Conservation (phyloP, 2,797 vertebrate species). For the Champsocephalus esox region DNA sequence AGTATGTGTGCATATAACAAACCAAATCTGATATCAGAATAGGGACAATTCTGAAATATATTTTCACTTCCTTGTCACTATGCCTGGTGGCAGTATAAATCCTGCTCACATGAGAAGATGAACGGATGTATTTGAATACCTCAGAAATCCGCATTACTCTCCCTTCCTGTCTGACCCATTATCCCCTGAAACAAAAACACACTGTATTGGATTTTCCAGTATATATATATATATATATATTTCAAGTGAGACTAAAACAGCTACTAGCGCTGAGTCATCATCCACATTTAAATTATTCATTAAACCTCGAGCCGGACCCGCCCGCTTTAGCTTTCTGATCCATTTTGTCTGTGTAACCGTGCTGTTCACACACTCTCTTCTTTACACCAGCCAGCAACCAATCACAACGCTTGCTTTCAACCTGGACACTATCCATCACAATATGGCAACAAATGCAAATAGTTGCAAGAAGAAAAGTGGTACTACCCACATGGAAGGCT, state of each 20-base stretch:
- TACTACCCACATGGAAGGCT: conserved; percentile 40
- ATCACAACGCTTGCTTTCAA: conserved; percentile 57
- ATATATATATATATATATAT: conserved; percentile 39
- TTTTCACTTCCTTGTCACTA: too few relatives aligned
- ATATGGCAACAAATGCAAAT: conserved; percentile 23
- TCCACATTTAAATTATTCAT: conserved; percentile 83
- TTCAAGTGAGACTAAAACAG: conserved; percentile 40
- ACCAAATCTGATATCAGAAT: not conserved
- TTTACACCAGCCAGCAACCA: conserved; percentile 53
- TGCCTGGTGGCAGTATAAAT: conserved; percentile 10
- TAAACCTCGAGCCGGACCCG: conserved; percentile 55
- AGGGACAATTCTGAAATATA: conserved; percentile 1
- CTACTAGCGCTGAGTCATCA: conserved; percentile 74
- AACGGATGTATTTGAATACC: conserved; percentile 7
- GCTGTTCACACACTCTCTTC: conserved; percentile 31
- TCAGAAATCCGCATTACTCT: conserved; percentile 29
- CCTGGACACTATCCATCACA: conserved; percentile 71
- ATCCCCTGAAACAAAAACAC: conserved; percentile 55
- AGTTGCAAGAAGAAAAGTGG: conserved; percentile 25
- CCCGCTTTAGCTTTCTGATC: conserved; percentile 66
- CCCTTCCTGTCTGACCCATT: conserved; percentile 15
- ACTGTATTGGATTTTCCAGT: conserved; percentile 45
- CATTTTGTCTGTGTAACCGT: conserved; percentile 63
- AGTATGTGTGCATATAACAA: not conserved
- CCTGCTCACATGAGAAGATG: not conserved